Base-by-base conservation (phyloP, 2,113 vertebrate genomes). In the Xenopus tropicalis region DNA sequence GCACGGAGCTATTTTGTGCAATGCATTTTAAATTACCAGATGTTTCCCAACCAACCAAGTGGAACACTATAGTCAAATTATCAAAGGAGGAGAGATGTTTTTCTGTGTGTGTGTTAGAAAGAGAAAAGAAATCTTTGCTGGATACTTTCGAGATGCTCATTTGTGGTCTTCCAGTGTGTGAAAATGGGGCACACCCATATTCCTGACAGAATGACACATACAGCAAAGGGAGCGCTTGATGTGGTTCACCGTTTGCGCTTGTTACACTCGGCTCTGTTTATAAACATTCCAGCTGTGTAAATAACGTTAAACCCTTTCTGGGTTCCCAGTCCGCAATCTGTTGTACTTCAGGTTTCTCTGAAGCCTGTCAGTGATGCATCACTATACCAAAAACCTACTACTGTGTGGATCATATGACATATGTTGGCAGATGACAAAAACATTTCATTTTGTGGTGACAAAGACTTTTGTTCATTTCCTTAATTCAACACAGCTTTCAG, bases 281-380 rank as follows among this genome's bases (percentile, higher is more conserved):
- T 88, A 89, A 91, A 86, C 87, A 88, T 81, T 86, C 83, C 82
- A 87, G 78, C 72, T 79, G 77, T 66, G 70, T 79, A 83, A 86
- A 86, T 85, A 89, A 84, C 79, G 82, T 6, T 69, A 83, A 88
- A 78, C 29, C 29, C 29, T 9, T 37, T 37, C 29, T 37, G 29
- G 46, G 46, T 78, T 82, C 58, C 16, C 78, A 37, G 3, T 37
- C 29, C 29, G 6, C 29, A 37, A 37, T 37, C 76, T 83, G 79
- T 64, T 10, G 54, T 37, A 37, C 56, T 51, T 66, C n/a, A 29
- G 43, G 77, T 20, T 69, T 46, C 29, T 70, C 66, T 78, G 65
- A 79, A 81, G 74, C 80, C 83, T 86, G 83, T 79, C 82, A 82
- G 44, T 82, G 83, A 76, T 73, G 80, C 80, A 80, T 70, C 78